A percentile compares a stretch with the other conserved stretches of the same genome.
These are phyloP conservation scores for Phataginus tricuspis DNA, from an alignment of 2,797 vertebrate genomes.

Conservation along the genomic window DNA sequence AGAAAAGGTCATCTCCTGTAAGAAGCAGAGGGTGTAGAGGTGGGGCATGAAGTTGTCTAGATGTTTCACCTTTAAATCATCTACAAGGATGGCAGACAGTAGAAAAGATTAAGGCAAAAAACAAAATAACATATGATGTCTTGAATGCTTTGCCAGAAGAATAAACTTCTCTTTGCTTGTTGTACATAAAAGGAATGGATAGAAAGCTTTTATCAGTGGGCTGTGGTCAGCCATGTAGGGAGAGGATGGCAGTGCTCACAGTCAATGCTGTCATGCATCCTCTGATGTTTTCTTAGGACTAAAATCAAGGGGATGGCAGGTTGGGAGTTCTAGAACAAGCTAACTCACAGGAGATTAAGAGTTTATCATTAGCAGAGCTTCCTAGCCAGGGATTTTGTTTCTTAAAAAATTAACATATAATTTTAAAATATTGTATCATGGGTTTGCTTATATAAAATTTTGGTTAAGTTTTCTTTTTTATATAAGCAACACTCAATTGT, in stretches of 20 bases:
- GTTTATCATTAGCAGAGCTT: neutral
- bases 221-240: neutral
- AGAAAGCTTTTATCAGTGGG: neutral
- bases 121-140: neutral
- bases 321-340: neutral
- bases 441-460: neutral
- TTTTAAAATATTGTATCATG: neutral
- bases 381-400: neutral
- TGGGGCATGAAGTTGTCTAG: constrained; percentile 21
- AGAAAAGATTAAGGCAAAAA: neutral
- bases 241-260: neutral
- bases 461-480: neutral
- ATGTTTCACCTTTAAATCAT: constrained; percentile 39
- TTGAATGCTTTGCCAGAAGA: neutral
- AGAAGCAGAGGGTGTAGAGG: neutral
- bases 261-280: neutral
- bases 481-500: neutral
- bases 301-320: neutral
- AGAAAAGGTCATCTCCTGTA: constrained; percentile 53
- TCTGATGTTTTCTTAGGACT: neutral
- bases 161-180: constrained; percentile 1
- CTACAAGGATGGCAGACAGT: neutral
- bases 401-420: constrained; percentile 1
- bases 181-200: neutral
- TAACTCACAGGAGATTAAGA: neutral